Evolutionary conservation across 2,797 vertebrate genomes (phyloP).

Genomic region (Hemibagrus guttatus): DNA sequence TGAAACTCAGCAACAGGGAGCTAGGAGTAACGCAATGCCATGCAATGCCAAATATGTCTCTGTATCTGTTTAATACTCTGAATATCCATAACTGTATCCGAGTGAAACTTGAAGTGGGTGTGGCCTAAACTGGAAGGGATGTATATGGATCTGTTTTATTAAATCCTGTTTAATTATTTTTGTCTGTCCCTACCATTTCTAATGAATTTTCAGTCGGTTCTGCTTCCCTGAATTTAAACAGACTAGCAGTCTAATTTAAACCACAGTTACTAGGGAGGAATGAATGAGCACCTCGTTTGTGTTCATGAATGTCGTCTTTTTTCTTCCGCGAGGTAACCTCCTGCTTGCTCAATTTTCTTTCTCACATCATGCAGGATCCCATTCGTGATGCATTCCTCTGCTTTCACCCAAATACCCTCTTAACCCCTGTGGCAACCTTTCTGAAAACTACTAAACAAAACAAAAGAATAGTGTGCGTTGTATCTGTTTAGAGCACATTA

Average conservation of each 20-base stretch:
- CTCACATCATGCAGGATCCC: not conserved
- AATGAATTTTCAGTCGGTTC: not conserved
- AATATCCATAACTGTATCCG: not conserved
- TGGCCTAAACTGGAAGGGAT: not conserved
- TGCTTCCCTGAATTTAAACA: not conserved
- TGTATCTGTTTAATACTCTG: not conserved
- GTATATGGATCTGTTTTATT: not conserved
- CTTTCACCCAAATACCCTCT: not conserved
- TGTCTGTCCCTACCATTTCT: not conserved
- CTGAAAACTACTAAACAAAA: not conserved
- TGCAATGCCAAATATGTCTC: not conserved
- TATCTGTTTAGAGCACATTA: not conserved
- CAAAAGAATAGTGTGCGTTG: not conserved
- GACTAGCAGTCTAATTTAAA: not conserved
- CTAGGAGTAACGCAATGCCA: slow-evolving; percentile 67
- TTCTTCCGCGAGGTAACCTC: not conserved
- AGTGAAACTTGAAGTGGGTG: not conserved
- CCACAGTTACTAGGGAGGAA: not conserved
- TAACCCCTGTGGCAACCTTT: not conserved
- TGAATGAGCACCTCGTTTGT: not conserved
- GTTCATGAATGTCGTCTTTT: not conserved
- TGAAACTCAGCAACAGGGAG: slow-evolving; percentile 68
- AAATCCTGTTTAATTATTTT: not conserved
- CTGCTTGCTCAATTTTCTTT: too few species aligned
- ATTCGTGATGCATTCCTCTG: not conserved